Conservation (phyloP, 2,888 invertebrate genomes). For the Ypsolopha sequella region DNA sequence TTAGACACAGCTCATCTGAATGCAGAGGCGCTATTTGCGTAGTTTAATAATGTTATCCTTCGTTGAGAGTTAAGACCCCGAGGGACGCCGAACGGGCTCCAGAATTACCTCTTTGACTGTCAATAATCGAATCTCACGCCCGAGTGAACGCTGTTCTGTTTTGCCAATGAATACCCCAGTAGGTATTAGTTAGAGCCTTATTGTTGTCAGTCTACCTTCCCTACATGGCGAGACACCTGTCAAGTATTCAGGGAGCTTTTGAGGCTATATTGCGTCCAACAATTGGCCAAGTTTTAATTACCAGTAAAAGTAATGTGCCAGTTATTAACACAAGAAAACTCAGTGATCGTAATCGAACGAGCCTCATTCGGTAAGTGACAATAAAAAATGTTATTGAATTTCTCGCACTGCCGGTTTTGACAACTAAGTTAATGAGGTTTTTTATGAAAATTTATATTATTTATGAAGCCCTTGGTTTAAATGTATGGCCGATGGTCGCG, state of each 20-base stretch:
- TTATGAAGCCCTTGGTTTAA: slow-evolving; percentile 27
- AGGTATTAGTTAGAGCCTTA: no score
- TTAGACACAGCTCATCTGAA: slow-evolving; percentile 51
- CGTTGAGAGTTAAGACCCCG: slow-evolving; percentile 46
- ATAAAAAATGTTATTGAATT: slow-evolving; percentile 5
- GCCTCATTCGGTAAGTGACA: not conserved
- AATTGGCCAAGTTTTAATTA: no score
- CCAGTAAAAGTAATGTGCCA: no score
- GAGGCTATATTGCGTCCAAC: no score
- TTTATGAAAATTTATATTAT: slow-evolving; percentile 30
- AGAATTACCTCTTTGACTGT: not conserved
- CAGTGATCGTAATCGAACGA: not conserved
- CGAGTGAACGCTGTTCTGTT: no score
- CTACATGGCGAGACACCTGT: no score
- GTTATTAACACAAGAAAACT: not conserved
- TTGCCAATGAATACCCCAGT: no score
- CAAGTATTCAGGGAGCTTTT: no score
- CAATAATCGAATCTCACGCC: not conserved
- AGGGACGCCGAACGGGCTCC: slow-evolving; percentile 12
- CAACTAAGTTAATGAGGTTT: slow-evolving; percentile 23
- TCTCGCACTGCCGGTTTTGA: slow-evolving; percentile 15
- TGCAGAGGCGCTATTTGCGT: slow-evolving; percentile 49
- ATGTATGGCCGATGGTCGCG: slow-evolving; percentile 35
- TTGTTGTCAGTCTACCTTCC: no score
- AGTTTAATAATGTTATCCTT: slow-evolving; percentile 40